phyloP scores from a whole-genome alignment of 92 coral and sea anemone genomes.

The Porites evermanni region DNA sequence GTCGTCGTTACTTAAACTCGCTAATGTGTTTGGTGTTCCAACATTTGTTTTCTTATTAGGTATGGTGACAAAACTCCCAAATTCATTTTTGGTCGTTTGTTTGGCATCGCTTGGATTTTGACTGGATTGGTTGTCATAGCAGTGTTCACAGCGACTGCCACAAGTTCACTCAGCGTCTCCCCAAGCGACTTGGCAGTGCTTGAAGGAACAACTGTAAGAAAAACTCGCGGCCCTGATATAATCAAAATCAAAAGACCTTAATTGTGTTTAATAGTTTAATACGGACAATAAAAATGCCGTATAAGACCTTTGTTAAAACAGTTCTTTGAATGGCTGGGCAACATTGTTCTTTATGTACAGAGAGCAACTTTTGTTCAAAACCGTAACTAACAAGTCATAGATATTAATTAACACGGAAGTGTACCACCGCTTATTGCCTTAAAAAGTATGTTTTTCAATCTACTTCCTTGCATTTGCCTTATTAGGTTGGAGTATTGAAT shows the following conservation, averaged over 20 bases:
- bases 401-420: no score
- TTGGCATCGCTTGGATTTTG: constrained; percentile 83
- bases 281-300: no score
- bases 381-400: no score
- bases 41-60: constrained; percentile 16
- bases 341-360: no score
- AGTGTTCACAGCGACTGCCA: constrained; percentile 82
- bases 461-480: background rate
- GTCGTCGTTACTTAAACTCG: no score
- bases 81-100: constrained; percentile 80
- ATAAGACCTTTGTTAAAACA: no score
- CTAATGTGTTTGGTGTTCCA: no score
- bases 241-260: no score
- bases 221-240: background rate
- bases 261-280: no score
- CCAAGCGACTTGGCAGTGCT: constrained; percentile 38
- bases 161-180: constrained; percentile 61
- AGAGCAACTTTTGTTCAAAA: no score
- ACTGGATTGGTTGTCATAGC: constrained; percentile 78
- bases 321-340: no score
- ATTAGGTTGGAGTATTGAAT: constrained; percentile 60
- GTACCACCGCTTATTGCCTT: background rate
- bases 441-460: no score
- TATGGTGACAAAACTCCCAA: constrained; percentile 92
- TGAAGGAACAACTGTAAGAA: constrained; percentile 59